These are phyloP conservation scores for Deroplatys truncata DNA, from an alignment of 2,888 invertebrate genomes.

Conservation along the genomic window DNA sequence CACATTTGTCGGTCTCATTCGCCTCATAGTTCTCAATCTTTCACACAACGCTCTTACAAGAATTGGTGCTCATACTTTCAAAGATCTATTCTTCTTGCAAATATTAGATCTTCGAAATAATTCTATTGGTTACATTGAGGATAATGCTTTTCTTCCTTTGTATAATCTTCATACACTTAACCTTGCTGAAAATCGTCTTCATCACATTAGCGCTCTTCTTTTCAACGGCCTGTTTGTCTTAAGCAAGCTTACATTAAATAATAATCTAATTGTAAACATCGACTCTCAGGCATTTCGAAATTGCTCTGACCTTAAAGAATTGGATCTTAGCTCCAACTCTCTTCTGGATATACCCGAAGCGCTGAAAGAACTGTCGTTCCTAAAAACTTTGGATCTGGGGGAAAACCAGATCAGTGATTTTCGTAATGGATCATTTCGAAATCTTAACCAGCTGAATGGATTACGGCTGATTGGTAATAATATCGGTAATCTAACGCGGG, in stretches of 20 bases:
- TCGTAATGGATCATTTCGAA: conserved; percentile 78
- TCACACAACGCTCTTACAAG: conserved; percentile 82
- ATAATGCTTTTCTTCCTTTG: conserved; percentile 80
- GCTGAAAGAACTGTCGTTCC: conserved; percentile 71
- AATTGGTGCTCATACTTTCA: conserved; percentile 79
- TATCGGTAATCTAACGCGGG: conserved; percentile 76
- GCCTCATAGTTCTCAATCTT: conserved; percentile 78
- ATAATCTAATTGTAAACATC: conserved; percentile 75
- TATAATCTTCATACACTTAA: conserved; percentile 87
- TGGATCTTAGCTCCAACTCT: conserved; percentile 85
- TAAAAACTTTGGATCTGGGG: conserved; percentile 85
- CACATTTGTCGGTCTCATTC: conserved; percentile 79
- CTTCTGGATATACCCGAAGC: conserved; percentile 78
- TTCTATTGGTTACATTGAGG: conserved; percentile 82
- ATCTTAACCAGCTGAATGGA: conserved; percentile 81
- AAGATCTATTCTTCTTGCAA: conserved; percentile 81
- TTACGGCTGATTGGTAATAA: conserved; percentile 86
- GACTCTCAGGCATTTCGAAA: conserved; percentile 81
- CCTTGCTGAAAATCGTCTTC: conserved; percentile 80
- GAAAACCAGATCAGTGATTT: conserved; percentile 86
- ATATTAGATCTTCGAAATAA: conserved; percentile 82
- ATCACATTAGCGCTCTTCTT: conserved; percentile 73
- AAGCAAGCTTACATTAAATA: conserved; percentile 78
- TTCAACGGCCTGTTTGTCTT: conserved; percentile 81
- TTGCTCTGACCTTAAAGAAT: conserved; percentile 81